Base-by-base conservation (phyloP, 2,888 invertebrate species). In the Brenthis daphne region DNA sequence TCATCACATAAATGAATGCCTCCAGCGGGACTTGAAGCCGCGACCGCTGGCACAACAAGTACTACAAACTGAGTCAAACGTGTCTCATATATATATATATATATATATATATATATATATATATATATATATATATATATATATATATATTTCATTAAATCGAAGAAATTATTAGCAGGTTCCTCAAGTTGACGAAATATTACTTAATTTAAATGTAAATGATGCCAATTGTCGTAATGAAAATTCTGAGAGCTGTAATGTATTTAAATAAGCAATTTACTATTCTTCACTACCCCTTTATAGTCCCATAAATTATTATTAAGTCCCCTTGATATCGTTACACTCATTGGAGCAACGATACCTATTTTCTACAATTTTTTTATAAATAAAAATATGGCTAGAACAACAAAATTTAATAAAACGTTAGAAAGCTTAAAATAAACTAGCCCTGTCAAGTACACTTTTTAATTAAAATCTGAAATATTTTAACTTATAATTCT, bases 181-280 rank as follows among this genome's bases (percentile, higher is more conserved):
- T 37, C 8, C 37, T 43, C 37, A 43, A 48, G 8, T 29, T 48
- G 3, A 53, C n/a, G 51, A 54, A 13, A 54, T 29, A 58, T 50
- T 43, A 61, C 14, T 13, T 61, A 29, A 56, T 61, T 50, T 61
- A 67, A 61, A 67, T 67, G 55, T 12, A 67, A 67, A 56, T 67
- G 20, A 51, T 50, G 16, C 48, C 54, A 64, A 60, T 64, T 64
- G 14, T 43, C 24, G 37, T 47, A 64, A 60, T 56, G 55, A 67
- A 64, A 47, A n/a, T 58, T 64, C 50, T 37, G 50, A 56, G 37
- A 16, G 57, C 14, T 53, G 48, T 58, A 64, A 57, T 65, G 57
- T 58, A 67, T 70, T 70, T 65, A 68, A 70, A 70, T 68, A 13
- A 57, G 70, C 24, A 65, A 64, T 67, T 64, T 61, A 56, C 50